Evolutionary conservation across 2,113 vertebrate genomes (phyloP).

Genomic region (Daphoenositta chrysoptera): DNA sequence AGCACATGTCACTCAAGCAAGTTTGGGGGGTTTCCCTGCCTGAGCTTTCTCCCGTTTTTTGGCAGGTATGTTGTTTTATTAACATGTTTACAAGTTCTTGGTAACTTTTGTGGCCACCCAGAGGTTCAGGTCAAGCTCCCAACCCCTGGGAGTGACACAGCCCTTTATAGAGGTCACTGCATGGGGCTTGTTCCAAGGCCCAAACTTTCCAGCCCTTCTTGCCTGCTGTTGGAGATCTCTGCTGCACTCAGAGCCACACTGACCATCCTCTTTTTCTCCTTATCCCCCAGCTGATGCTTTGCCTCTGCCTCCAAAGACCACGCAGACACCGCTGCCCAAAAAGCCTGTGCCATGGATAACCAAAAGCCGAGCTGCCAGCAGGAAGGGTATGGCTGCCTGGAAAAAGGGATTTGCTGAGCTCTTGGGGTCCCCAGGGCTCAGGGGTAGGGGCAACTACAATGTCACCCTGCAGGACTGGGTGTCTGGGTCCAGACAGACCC

Average conservation of each 20-base stretch:
- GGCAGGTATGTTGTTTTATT: accelerated
- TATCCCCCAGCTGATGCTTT: not conserved
- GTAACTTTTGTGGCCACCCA: not conserved
- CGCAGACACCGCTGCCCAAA: not conserved
- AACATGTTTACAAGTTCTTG: not conserved
- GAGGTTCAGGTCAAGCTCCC: not conserved
- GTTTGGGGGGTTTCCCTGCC: not conserved
- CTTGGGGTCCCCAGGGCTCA: not conserved
- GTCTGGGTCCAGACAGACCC: not conserved
- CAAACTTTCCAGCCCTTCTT: not conserved
- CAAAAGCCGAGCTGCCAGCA: not conserved
- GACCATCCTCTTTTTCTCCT: not conserved
- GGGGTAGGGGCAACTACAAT: accelerated
- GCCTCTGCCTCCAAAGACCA: not conserved
- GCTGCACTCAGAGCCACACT: not conserved
- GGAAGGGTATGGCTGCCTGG: not conserved
- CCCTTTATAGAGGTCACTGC: not conserved
- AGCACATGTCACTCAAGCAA: not conserved
- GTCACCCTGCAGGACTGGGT: not conserved
- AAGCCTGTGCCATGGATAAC: accelerated
- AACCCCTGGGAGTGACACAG: not conserved
- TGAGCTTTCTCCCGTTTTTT: not conserved
- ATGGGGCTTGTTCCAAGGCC: not conserved
- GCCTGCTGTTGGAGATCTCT: not conserved
- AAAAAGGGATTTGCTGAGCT: not conserved